A percentile compares a stretch with the other conserved stretches of the same genome.
phyloP scores from a whole-genome alignment of 2,888 invertebrate species.

The Tetropium fuscum region DNA sequence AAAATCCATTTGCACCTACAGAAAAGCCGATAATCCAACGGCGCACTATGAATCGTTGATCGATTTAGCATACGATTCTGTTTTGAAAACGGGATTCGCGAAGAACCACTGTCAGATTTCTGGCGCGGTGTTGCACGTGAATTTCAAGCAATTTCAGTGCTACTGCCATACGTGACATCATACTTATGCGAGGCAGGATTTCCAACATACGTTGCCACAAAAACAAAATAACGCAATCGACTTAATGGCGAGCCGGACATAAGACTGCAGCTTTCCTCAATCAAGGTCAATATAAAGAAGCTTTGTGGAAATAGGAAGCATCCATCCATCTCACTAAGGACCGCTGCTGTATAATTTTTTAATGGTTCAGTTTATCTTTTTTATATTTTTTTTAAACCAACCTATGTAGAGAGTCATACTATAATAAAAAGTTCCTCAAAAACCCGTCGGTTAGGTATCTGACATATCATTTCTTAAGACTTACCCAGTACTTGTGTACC shows the following conservation, averaged over 20 bases:
- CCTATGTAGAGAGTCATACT: neutral
- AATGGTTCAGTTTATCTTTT: neutral
- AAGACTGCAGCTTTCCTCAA: neutral
- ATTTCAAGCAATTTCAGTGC: neutral
- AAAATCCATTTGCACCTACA: neutral
- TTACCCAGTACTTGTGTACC: too few relatives aligned
- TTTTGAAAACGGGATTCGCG: neutral
- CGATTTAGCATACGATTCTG: neutral
- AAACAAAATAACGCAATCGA: neutral
- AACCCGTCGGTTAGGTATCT: too few relatives aligned
- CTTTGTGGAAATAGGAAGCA: neutral
- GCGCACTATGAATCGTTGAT: too few relatives aligned
- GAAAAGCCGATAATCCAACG: neutral
- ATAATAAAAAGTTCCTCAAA: too few relatives aligned
- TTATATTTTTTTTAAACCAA: neutral
- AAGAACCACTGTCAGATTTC: neutral
- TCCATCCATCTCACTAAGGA: neutral
- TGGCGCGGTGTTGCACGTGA: neutral
- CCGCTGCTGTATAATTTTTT: neutral
- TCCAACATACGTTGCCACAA: neutral
- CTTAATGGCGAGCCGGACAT: neutral
- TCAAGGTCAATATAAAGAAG: neutral
- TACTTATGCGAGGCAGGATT: neutral
- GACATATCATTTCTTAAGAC: too few relatives aligned
- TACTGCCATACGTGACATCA: neutral